Conservation (phyloP, 2,888 invertebrate genomes). For the Strigamia maritima region DNA sequence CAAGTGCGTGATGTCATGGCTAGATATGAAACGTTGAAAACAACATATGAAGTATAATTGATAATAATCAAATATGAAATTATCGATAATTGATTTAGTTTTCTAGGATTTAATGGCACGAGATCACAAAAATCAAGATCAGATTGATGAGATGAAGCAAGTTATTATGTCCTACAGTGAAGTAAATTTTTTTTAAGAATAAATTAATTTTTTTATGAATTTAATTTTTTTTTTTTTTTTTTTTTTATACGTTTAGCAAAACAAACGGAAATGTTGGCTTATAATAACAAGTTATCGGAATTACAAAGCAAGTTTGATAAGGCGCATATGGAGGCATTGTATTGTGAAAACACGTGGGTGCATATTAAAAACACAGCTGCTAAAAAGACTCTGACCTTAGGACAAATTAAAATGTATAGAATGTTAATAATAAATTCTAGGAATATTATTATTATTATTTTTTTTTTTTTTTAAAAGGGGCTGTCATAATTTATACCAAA, state of each 20-base stretch:
- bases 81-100: not conserved
- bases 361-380: slow-evolving; percentile 38
- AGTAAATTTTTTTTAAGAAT: too few species aligned
- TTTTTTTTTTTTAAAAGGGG: slow-evolving; percentile 8
- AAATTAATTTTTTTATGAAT: not conserved
- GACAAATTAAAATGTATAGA: slow-evolving; percentile 36
- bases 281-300: slow-evolving; percentile 35
- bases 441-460: too few species aligned
- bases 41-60: slow-evolving; percentile 8
- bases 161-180: not conserved
- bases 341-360: slow-evolving; percentile 32
- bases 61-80: not conserved
- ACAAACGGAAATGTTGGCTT: slow-evolving; percentile 25
- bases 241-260: slow-evolving; percentile 8
- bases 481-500: slow-evolving; percentile 35
- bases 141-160: slow-evolving; percentile 15
- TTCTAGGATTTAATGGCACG: slow-evolving; percentile 31
- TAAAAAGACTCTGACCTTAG: slow-evolving; percentile 31
- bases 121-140: slow-evolving; percentile 36
- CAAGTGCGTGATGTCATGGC: slow-evolving; percentile 35
- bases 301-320: slow-evolving; percentile 31
- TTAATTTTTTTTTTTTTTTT: not conserved
- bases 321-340: slow-evolving; percentile 13
- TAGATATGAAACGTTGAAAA: slow-evolving; percentile 31
- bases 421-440: not conserved